phyloP scores from a whole-genome alignment of 2,797 vertebrate species.

The Cercopithecus neglectus region DNA sequence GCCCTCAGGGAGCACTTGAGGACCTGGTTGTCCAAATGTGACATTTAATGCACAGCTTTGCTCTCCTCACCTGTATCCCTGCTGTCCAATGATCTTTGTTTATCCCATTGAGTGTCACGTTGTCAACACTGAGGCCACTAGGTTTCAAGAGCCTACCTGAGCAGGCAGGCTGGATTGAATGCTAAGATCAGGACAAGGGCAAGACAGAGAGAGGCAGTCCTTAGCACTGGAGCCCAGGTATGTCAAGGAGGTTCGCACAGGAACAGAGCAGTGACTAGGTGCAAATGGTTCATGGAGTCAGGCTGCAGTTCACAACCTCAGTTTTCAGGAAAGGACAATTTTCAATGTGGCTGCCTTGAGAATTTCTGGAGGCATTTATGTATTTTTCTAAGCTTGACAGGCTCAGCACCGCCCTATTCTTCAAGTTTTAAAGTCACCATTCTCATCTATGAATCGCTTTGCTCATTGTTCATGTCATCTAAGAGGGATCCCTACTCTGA shows the following conservation, averaged over 20 bases:
- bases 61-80: neutral
- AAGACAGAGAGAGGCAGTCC: neutral
- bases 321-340: neutral
- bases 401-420: neutral
- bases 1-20: neutral
- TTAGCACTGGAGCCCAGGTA: neutral
- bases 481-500: neutral
- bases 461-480: neutral
- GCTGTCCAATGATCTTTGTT: neutral
- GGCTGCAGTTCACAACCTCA: neutral
- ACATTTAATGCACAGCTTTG: neutral
- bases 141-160: neutral
- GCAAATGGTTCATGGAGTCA: too few relatives aligned
- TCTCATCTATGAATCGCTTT: neutral
- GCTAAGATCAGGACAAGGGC: neutral
- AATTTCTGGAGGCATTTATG: neutral
- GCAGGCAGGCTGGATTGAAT: neutral
- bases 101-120: neutral
- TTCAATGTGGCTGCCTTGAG: neutral
- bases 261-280: neutral
- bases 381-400: neutral
- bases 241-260: neutral
- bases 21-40: neutral
- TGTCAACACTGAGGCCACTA: neutral
- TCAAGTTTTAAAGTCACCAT: neutral